These are phyloP conservation scores for Phainopepla nitens DNA, from an alignment of 2,113 vertebrate species.

Conservation along the genomic window DNA sequence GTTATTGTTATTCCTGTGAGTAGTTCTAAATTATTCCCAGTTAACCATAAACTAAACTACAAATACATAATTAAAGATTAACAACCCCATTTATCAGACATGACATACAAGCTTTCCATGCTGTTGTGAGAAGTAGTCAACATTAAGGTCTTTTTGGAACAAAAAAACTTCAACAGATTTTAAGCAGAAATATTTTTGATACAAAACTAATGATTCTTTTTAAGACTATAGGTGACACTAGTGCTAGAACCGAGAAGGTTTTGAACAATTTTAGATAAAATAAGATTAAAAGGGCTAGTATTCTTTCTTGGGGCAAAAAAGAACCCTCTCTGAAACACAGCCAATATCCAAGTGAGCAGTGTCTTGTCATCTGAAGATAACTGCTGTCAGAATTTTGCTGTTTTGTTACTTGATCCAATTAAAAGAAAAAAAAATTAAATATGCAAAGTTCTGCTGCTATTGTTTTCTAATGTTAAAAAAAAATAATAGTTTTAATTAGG, in stretches of 20 bases:
- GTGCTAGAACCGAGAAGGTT: neutral
- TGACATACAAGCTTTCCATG: neutral
- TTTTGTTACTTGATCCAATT: neutral
- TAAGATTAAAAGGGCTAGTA: neutral
- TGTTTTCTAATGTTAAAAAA: neutral
- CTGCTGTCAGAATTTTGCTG: neutral
- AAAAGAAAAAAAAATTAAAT: neutral
- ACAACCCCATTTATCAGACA: neutral
- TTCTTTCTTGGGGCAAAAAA: neutral
- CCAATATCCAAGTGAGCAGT: neutral
- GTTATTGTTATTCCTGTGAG: neutral
- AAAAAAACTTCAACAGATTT: neutral
- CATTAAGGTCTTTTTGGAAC: neutral
- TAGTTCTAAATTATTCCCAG: neutral
- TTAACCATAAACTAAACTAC: conserved; percentile 26
- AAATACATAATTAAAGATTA: conserved; percentile 20
- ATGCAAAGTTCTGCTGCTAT: neutral
- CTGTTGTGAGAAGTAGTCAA: neutral
- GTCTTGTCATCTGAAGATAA: neutral
- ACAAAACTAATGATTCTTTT: neutral
- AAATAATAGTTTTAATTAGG: neutral
- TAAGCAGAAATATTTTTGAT: neutral
- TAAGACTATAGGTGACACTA: neutral
- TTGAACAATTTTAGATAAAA: neutral
- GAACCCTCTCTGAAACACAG: neutral